Evolutionary conservation across 2,888 invertebrate species (phyloP).

Genomic region (Hyposoter didymator): DNA sequence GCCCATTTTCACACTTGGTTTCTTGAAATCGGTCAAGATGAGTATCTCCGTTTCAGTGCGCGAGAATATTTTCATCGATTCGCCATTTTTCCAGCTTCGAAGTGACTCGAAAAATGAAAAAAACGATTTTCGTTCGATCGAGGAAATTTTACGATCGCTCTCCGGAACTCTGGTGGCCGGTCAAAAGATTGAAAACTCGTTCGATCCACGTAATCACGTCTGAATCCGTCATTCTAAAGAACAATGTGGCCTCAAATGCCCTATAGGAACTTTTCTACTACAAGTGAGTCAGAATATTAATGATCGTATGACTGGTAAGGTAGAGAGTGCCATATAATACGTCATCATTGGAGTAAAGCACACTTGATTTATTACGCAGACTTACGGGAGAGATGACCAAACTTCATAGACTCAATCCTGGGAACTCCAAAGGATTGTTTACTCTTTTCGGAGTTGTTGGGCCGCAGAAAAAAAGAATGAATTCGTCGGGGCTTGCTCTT

Average conservation of each 20-base stretch:
- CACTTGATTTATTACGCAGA: constrained; percentile 73
- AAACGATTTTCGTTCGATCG: neutral
- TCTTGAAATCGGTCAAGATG: neutral
- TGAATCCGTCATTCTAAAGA: neutral
- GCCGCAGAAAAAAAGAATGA: constrained; percentile 71
- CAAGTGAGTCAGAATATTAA: constrained; percentile 67
- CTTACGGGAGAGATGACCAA: constrained; percentile 67
- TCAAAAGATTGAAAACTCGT: no score
- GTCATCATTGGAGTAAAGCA: constrained; percentile 52
- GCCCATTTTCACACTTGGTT: neutral
- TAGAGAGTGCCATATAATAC: constrained; percentile 22
- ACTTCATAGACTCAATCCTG: constrained; percentile 68
- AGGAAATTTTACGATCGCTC: no score
- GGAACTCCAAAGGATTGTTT: constrained; percentile 73
- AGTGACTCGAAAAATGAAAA: neutral
- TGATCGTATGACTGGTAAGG: constrained; percentile 70
- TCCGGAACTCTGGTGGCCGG: no score
- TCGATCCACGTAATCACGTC: neutral
- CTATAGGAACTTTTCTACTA: constrained; percentile 22
- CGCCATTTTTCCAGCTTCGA: neutral
- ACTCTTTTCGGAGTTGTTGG: constrained; percentile 75
- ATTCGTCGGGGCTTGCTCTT: constrained; percentile 32
- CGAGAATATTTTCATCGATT: neutral
- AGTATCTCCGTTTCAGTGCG: neutral
- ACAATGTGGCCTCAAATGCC: neutral